Evolutionary conservation across 1,140 invertebrate species (phyloP).

Genomic region (Tetranychus cinnabarinus): DNA sequence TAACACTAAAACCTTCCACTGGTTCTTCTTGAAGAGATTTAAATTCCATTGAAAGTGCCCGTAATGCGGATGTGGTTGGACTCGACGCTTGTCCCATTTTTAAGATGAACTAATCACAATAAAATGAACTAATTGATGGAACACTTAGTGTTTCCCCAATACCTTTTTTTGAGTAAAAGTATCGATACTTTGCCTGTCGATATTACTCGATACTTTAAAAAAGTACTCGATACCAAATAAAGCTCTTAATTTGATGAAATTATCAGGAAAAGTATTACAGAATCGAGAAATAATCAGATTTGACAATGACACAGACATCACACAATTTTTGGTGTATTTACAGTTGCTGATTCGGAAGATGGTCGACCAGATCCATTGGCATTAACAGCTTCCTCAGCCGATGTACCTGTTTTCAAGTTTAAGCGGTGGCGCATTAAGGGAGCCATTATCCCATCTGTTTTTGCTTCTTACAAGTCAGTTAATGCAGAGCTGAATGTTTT

Average conservation of each 20-base stretch:
- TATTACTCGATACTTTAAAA: too few species aligned
- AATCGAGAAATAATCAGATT: too few species aligned
- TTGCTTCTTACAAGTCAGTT: constrained; percentile 58
- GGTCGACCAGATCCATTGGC: constrained; percentile 66
- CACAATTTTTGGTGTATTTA: constrained; percentile 86
- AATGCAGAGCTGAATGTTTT: constrained; percentile 77
- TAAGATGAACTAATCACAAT: too few species aligned
- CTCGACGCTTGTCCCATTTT: neutral
- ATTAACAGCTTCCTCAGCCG: constrained; percentile 41
- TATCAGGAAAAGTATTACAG: too few species aligned
- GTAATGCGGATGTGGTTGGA: constrained; percentile 34
- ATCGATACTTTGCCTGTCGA: too few species aligned
- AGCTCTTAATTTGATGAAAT: too few species aligned
- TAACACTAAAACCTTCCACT: constrained; percentile 93
- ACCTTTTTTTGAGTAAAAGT: too few species aligned
- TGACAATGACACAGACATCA: too few species aligned
- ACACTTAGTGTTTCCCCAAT: too few species aligned
- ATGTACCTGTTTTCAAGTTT: constrained; percentile 72
- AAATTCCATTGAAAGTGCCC: constrained; percentile 84
- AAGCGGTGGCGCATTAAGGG: constrained; percentile 59
- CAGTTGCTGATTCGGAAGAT: constrained; percentile 51
- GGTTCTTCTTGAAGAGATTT: constrained; percentile 86
- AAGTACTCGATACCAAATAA: too few species aligned
- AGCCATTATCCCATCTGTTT: constrained; percentile 46
- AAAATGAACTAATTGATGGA: too few species aligned